Conservation (phyloP, 1,140 invertebrate species). For the Eurosta solidaginis region DNA sequence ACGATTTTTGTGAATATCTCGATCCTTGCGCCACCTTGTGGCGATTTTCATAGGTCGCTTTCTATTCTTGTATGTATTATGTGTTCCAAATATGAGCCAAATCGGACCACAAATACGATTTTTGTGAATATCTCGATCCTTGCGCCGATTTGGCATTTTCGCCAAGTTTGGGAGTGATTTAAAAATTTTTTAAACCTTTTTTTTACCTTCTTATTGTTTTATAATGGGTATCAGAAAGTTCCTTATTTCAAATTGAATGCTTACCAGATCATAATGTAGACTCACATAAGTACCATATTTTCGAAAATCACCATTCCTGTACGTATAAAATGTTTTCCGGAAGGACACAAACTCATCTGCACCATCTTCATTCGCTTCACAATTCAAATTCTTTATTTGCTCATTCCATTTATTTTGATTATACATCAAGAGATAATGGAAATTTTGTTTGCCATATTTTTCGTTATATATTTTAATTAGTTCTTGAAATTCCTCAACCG, state of each 20-base stretch:
- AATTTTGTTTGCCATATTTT: slow-evolving; percentile 43
- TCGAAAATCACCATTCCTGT: slow-evolving; percentile 43
- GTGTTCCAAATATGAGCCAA: no score
- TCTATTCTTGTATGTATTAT: no score
- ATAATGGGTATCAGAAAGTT: no score
- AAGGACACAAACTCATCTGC: slow-evolving; percentile 37
- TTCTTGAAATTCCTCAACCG: slow-evolving; percentile 45
- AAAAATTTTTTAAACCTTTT: no score
- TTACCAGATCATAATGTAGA: slow-evolving; percentile 45
- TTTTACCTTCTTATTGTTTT: no score
- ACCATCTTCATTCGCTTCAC: slow-evolving; percentile 30
- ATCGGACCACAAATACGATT: no score
- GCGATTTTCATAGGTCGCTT: no score
- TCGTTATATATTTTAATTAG: slow-evolving; percentile 43
- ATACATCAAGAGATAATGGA: slow-evolving; percentile 50
- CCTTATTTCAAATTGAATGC: neutral
- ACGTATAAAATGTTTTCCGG: slow-evolving; percentile 49
- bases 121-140: no score
- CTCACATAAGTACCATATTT: slow-evolving; percentile 50
- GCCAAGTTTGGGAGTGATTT: no score
- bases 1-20: no score
- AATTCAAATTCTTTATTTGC: slow-evolving; percentile 38
- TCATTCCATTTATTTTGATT: slow-evolving; percentile 53
- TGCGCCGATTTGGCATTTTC: no score
- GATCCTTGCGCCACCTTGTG: no score